phyloP scores from a whole-genome alignment of 1,140 invertebrate species.

The Anoplophora glabripennis region DNA sequence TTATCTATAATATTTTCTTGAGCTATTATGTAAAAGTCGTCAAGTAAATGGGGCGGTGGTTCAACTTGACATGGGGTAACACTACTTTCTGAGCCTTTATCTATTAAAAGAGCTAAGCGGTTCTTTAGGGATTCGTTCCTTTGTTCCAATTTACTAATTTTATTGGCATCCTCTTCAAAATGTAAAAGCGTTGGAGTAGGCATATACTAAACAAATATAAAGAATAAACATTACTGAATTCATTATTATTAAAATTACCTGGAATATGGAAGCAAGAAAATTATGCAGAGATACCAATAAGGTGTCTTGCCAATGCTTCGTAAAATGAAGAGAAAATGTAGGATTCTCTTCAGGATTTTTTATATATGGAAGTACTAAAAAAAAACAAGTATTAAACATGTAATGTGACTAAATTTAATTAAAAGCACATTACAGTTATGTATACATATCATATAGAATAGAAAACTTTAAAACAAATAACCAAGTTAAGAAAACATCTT shows the following conservation, averaged over 20 bases:
- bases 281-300: constrained; percentile 91
- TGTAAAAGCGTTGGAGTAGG: constrained; percentile 78
- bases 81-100: constrained; percentile 54
- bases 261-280: constrained; percentile 86
- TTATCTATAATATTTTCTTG: constrained; percentile 64
- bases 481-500: constrained; percentile 4
- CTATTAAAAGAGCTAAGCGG: constrained; percentile 50
- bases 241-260: constrained; percentile 51
- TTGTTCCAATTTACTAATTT: constrained; percentile 77
- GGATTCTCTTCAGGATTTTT: constrained; percentile 89
- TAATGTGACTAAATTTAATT: no score
- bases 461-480: background rate
- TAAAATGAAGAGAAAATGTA: constrained; percentile 85
- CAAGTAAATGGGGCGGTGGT: constrained; percentile 74
- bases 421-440: no score
- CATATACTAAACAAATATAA: constrained; percentile 61
- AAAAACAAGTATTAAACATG: no score
- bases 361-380: constrained; percentile 84
- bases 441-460: no score
- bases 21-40: constrained; percentile 90
- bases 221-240: constrained; percentile 14
- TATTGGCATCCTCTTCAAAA: constrained; percentile 79
- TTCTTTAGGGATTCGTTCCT: constrained; percentile 73
- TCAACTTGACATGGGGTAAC: constrained; percentile 60
- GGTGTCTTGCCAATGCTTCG: constrained; percentile 92